Conservation (phyloP, 2,888 invertebrate genomes). For the Saturnia japonica region DNA sequence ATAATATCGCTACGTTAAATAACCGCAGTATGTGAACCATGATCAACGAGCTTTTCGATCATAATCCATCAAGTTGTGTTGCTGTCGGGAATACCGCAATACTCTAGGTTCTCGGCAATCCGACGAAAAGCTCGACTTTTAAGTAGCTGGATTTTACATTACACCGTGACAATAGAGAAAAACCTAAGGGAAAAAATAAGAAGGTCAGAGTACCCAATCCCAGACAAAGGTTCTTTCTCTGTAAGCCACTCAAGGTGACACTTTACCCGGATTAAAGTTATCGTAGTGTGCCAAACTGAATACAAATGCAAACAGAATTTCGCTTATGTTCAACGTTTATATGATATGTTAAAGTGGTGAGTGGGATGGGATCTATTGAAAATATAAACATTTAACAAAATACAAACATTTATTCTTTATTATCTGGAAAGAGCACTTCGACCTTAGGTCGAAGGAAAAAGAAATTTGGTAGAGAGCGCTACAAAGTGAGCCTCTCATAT, state of each 20-base stretch:
- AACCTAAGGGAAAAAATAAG: slow-evolving; percentile 74
- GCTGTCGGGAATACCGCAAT: slow-evolving; percentile 45
- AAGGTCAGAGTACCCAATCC: slow-evolving; percentile 68
- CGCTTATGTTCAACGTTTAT: slow-evolving; percentile 45
- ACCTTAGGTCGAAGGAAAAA: no score
- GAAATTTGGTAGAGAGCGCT: no score
- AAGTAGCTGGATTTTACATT: slow-evolving; percentile 69
- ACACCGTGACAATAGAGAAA: slow-evolving; percentile 66
- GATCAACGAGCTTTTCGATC: slow-evolving; percentile 75
- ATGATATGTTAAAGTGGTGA: slow-evolving; percentile 57
- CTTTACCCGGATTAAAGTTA: slow-evolving; percentile 80
- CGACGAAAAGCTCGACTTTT: slow-evolving; percentile 58
- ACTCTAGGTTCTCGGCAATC: slow-evolving; percentile 58
- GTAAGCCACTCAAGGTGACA: slow-evolving; percentile 80
- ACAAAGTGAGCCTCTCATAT: no score
- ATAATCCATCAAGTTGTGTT: slow-evolving; percentile 70
- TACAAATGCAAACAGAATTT: slow-evolving; percentile 69
- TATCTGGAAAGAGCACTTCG: no score
- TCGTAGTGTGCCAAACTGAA: slow-evolving; percentile 79
- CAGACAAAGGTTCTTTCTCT: slow-evolving; percentile 76
- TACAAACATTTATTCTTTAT: no score
- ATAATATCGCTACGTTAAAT: slow-evolving; percentile 62
- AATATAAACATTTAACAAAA: no score
- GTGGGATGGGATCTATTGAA: slow-evolving; percentile 29
- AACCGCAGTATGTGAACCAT: slow-evolving; percentile 66